phyloP scores from a whole-genome alignment of 2,113 vertebrate species.

The Alethe diademata region DNA sequence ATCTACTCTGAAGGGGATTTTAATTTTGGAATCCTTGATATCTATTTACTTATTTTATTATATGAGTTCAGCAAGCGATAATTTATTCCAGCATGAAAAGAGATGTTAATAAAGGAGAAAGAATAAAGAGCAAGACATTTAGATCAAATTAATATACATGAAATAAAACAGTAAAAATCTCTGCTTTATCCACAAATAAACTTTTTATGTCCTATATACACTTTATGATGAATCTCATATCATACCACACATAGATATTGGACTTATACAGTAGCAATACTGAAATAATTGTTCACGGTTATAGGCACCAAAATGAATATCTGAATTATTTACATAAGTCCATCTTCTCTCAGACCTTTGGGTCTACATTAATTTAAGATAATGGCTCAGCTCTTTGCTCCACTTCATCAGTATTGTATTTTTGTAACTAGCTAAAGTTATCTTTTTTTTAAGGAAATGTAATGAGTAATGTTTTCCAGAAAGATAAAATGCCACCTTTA shows the following conservation, averaged over 20 bases:
- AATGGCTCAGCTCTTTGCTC: not conserved
- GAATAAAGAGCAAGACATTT: slow-evolving; percentile 28
- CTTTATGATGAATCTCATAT: not conserved
- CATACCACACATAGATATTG: not conserved
- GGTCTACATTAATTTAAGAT: not conserved
- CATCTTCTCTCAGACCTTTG: not conserved
- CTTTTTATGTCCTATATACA: not conserved
- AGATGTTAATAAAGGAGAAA: slow-evolving; percentile 18
- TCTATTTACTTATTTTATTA: slow-evolving; percentile 22
- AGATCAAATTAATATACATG: slow-evolving; percentile 18
- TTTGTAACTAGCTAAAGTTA: not conserved
- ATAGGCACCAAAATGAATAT: not conserved
- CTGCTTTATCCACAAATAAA: slow-evolving; percentile 18
- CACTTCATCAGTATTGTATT: not conserved
- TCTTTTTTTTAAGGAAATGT: not conserved
- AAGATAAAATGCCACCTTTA: not conserved
- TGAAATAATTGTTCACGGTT: not conserved
- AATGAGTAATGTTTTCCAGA: not conserved
- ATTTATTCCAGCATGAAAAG: slow-evolving; percentile 40
- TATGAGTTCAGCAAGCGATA: slow-evolving; percentile 3
- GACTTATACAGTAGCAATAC: not conserved
- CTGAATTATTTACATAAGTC: slow-evolving; percentile 3
- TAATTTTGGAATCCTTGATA: slow-evolving; percentile 2
- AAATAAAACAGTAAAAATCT: slow-evolving; percentile 19
- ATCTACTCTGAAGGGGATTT: not conserved